Evolutionary conservation across 2,888 invertebrate genomes (phyloP), one percentile per base, ranked within the genome.

Genomic region (Diachrysia chrysitis): DNA sequence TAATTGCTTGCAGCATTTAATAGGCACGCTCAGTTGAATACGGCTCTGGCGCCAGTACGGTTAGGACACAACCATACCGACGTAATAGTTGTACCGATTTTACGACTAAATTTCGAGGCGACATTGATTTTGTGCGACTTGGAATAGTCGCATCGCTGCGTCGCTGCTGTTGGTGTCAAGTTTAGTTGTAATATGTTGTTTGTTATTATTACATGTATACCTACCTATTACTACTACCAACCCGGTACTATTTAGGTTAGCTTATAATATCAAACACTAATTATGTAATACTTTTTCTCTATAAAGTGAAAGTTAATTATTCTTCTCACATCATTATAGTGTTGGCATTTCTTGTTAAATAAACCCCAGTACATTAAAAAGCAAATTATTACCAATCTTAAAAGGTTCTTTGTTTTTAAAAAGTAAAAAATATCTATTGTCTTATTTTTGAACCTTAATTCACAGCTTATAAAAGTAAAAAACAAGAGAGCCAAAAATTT

Each of bases 1-100:
- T 92, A 92, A 93, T 93, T 90, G 91, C 89, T 85, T 81, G 84
- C 87, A 88, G 89, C 89, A 89, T 92, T 92, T 91, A 92, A 92
- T 90, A 92, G 82, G 81, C 81, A 81, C 73, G 77, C 76, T 82
- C 72, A 71, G 82, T 80, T 82, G 79, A 74, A 73, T 78, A 79
- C 69, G 68, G 58, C 70, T 62, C 72, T 79, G 82, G 81, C 81
- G 82, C 78, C 79, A 25, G 71, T 55, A 62, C 21, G 62, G 68
- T 78, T 71, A 75, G 76, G 71, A 69, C 82, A 63, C 54, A 25
- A 64, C 62, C 82, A 76, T 69, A 83, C 69, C 76, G 71, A 76
- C 73, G 80, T 77, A 73, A 79, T 72, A 42, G 65, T 63, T 72
- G 65, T 42, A 42, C 6, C 55, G 70, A 74, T 76, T 76, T 78